These are phyloP conservation scores for Pogonocherus hispidulus DNA, from an alignment of 2,888 invertebrate genomes.

Conservation along the genomic window DNA sequence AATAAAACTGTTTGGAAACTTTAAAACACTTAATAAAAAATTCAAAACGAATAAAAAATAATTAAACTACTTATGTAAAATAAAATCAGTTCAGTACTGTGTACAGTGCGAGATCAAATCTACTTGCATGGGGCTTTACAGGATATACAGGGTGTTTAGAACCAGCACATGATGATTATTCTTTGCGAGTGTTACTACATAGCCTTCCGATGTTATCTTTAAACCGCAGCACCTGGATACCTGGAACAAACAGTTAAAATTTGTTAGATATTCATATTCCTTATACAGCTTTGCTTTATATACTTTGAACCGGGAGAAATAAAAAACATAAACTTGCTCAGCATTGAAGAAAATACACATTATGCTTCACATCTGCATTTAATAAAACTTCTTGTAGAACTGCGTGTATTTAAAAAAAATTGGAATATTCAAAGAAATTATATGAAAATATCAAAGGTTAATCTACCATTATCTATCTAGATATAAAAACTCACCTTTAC, in stretches of 20 bases:
- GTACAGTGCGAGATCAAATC: constrained; percentile 68
- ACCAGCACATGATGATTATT: constrained; percentile 99
- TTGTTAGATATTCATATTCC: too few relatives aligned
- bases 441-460: too few relatives aligned
- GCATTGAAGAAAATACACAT: too few relatives aligned
- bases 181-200: constrained; percentile 96
- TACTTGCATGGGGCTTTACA: constrained; percentile 76
- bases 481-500: constrained; percentile 82
- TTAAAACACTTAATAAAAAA: constrained; percentile 45
- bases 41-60: constrained; percentile 49
- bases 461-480: neutral
- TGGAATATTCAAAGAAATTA: too few relatives aligned
- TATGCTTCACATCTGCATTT: too few relatives aligned
- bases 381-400: too few relatives aligned
- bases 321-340: too few relatives aligned
- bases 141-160: constrained; percentile 93
- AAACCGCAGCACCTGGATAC: constrained; percentile 98
- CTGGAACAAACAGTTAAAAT: constrained; percentile 70
- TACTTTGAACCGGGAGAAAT: too few relatives aligned
- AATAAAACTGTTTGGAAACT: constrained; percentile 51
- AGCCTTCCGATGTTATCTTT: constrained; percentile 97
- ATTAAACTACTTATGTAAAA: constrained; percentile 50
- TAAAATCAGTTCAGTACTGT: constrained; percentile 68
- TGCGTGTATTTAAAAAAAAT: too few relatives aligned
- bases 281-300: too few relatives aligned